phyloP scores from a whole-genome alignment of 2,797 vertebrate genomes.

The Phrynocephalus vlangalii region DNA sequence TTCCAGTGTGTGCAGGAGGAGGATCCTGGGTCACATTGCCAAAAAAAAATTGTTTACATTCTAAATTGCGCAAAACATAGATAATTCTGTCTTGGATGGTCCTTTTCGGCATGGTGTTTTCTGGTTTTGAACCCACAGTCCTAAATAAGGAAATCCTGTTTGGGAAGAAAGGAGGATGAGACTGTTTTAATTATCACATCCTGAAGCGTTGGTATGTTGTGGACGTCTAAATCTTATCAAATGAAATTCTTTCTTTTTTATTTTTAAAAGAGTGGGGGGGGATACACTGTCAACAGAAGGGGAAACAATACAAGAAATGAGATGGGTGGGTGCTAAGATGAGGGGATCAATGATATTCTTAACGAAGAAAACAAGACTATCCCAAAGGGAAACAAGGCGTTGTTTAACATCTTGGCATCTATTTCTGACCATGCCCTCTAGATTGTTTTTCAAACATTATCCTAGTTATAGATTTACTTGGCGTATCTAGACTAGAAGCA shows the following conservation, averaged over 20 bases:
- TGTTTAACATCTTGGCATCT: slow-evolving; percentile 16
- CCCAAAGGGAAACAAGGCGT: neutral
- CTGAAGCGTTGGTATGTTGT: slow-evolving; percentile 23
- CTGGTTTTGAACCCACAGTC: slow-evolving; percentile 40
- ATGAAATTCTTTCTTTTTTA: slow-evolving; percentile 34
- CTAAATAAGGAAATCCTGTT: slow-evolving; percentile 70
- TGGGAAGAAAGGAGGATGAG: slow-evolving; percentile 45
- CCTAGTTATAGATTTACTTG: slow-evolving; percentile 41
- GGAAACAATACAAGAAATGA: slow-evolving; percentile 29
- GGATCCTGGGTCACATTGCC: too few relatives aligned
- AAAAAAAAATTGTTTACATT: neutral
- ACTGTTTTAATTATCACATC: slow-evolving; percentile 31
- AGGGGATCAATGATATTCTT: neutral
- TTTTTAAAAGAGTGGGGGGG: neutral
- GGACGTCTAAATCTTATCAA: slow-evolving; percentile 7
- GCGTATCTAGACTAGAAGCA: neutral
- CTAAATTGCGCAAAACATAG: neutral
- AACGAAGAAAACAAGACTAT: neutral
- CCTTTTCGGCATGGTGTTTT: slow-evolving; percentile 25
- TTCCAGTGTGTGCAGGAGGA: neutral
- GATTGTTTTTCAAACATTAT: slow-evolving; percentile 57
- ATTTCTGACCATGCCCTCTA: slow-evolving; percentile 8
- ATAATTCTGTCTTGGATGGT: slow-evolving; percentile 33
- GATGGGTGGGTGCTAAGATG: slow-evolving; percentile 27
- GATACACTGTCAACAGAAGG: neutral